Evolutionary conservation across 1,140 invertebrate genomes (phyloP).

Genomic region (Carposina sasakii): DNA sequence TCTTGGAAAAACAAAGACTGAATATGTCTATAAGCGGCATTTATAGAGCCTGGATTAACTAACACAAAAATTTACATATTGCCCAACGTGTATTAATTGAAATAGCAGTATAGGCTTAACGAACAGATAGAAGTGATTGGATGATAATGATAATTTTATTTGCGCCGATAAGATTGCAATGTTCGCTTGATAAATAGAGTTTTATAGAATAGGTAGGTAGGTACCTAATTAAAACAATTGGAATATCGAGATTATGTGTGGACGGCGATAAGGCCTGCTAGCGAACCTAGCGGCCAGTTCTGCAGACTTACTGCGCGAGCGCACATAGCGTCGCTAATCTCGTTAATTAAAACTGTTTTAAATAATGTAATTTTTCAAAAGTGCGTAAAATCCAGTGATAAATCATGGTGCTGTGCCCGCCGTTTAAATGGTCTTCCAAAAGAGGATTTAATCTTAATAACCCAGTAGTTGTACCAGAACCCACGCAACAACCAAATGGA

Average conservation of each 20-base stretch:
- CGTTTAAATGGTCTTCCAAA: conserved; percentile 54
- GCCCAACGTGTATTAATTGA: not conserved
- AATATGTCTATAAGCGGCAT: too few species aligned
- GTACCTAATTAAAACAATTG: conserved; percentile 71
- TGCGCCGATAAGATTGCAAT: conserved; percentile 61
- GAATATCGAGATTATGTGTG: conserved; percentile 58
- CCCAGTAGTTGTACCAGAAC: conserved; percentile 8
- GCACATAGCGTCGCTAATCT: conserved; percentile 6
- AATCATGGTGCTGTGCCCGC: conserved; percentile 64
- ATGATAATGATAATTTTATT: conserved; percentile 46
- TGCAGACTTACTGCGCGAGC: conserved; percentile 36
- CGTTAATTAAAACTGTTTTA: not conserved
- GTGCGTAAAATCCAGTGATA: not conserved
- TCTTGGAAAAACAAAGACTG: too few species aligned
- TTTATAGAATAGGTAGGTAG: too few species aligned
- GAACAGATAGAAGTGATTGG: conserved; percentile 39
- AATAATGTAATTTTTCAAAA: too few species aligned
- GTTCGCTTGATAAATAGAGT: conserved; percentile 50
- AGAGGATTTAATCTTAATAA: conserved; percentile 49
- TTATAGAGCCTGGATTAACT: too few species aligned
- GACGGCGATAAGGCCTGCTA: conserved; percentile 51
- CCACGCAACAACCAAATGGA: conserved; percentile 28
- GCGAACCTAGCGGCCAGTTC: conserved; percentile 38
- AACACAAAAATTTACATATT: too few species aligned
- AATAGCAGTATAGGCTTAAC: not conserved